Base-by-base conservation (phyloP, 2,888 invertebrate species). In the Didymodactylos carnosus region DNA sequence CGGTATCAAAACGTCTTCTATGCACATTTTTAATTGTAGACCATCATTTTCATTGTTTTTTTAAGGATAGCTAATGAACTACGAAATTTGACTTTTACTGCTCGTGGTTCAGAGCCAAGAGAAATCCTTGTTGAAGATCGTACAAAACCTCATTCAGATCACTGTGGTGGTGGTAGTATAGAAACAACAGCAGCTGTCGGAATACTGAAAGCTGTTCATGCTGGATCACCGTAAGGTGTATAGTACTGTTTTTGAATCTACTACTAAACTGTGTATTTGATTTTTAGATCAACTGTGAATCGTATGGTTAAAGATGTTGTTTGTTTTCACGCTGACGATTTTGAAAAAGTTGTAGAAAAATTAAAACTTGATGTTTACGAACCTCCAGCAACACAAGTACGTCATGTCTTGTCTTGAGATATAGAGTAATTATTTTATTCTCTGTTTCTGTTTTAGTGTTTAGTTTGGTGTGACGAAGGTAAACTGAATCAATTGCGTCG, bases 141-240 rank as follows among this genome's bases (percentile, higher is more conserved):
- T 70, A 98, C 98, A 6, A 89, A 91, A 78, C 94, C 94, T 10
- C 97, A 98, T 86, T 97, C 97, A 0, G 97, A 98, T 86, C 95
- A 97, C 84, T 72, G 69, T 43, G 62, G 35, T 62, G 95, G 94
- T 0, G 93, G 95, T 83, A 95, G 95, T 0, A 87, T 94, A 51
- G 94, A 95, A 81, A 95, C 94, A 3, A 97, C 94, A 25, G 97
- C 97, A 69, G 98, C 97, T 72, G 95, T 95, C 75, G 95, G 97
- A 1, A 89, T 98, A 25, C 84, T 98, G 7, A 95, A 98, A 82
- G 94, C 94, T 2, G 89, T 98, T 76, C 91, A 91, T 80, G 89
- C 88, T 76, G 90, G 89, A 29, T 87, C 89, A 79, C 85, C 62
- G 62, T 62, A 11, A 62, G 62, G 29, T 19, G 6, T n/a, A 6